A percentile compares a stretch with the other conserved stretches of the same genome.
phyloP scores from a whole-genome alignment of 1,140 invertebrate species.

The Leptoteleia sp. region DNA sequence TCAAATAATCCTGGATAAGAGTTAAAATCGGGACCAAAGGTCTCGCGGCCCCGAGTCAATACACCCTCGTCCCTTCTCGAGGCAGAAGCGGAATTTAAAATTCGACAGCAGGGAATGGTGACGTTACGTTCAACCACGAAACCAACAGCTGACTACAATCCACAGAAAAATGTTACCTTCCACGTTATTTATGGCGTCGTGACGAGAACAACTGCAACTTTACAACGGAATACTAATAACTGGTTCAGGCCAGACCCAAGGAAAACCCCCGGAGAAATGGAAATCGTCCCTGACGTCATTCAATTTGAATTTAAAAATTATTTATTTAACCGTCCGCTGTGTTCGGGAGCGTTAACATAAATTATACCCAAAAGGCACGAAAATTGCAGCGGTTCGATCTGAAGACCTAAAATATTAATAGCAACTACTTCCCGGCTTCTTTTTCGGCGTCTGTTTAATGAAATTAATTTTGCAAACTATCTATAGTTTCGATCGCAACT shows the following conservation, averaged over 20 bases:
- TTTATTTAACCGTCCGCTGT: conserved; percentile 5
- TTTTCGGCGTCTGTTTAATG: conserved; percentile 24
- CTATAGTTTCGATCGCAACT: conserved; percentile 23
- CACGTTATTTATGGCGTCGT: conserved; percentile 32
- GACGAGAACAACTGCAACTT: conserved; percentile 24
- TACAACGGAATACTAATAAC: conserved; percentile 4
- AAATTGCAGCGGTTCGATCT: background rate
- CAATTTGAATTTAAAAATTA: conserved; percentile 4
- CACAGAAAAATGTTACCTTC: conserved; percentile 13
- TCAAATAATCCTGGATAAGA: conserved; percentile 13
- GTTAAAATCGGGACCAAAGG: conserved; percentile 13
- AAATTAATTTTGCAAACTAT: conserved; percentile 53
- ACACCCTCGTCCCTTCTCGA: conserved; percentile 8
- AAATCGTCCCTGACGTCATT: conserved; percentile 1
- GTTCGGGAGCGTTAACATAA: background rate
- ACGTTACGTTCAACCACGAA: conserved; percentile 14
- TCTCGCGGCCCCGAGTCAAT: conserved; percentile 22
- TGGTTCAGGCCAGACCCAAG: no score
- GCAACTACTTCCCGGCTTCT: no score
- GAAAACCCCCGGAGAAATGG: no score
- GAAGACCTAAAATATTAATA: conserved; percentile 12
- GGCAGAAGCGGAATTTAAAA: conserved; percentile 41
- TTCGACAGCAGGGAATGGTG: conserved; percentile 33
- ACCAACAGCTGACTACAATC: conserved; percentile 40
- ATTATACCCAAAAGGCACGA: conserved; percentile 1